A percentile compares a stretch with the other conserved stretches of the same genome.
Conservation (phyloP, 2,888 invertebrate genomes). For the Pseudococcus jackbeardsleyi region DNA sequence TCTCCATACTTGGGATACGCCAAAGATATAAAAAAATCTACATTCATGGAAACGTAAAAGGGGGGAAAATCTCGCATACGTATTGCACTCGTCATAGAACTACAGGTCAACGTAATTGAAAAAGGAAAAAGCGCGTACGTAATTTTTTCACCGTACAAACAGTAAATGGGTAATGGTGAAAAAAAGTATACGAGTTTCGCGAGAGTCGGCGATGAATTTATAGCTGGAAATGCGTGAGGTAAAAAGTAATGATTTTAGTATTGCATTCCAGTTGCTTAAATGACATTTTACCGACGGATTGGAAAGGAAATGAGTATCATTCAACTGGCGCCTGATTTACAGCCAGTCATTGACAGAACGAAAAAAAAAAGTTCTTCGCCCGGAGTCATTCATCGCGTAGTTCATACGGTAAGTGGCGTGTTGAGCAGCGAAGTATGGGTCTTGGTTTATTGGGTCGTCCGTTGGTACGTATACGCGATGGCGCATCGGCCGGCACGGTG, state of each 20-base stretch:
- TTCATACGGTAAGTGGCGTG: constrained; percentile 50
- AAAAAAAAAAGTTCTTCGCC: constrained; percentile 51
- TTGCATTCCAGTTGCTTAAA: constrained; percentile 52
- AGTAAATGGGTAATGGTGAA: background rate
- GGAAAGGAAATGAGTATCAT: constrained; percentile 63
- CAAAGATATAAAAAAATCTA: background rate
- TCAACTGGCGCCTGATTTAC: constrained; percentile 62
- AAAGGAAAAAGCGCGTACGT: background rate
- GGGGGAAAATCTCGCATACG: background rate
- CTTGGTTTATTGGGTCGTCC: constrained; percentile 54
- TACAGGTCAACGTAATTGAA: background rate
- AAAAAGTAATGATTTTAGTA: constrained; percentile 39
- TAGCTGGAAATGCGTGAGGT: constrained; percentile 48
- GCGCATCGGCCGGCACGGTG: constrained; percentile 3
- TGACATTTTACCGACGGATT: constrained; percentile 62
- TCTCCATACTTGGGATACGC: background rate
- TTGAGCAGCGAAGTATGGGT: constrained; percentile 54
- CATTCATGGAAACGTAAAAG: background rate
- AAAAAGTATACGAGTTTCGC: constrained; percentile 34
- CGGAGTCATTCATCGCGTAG: constrained; percentile 61
- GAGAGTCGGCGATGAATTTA: constrained; percentile 46
- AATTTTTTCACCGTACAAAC: background rate
- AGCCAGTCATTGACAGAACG: constrained; percentile 57
- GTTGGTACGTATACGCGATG: background rate
- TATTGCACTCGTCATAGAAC: background rate